Base-by-base conservation (phyloP, 2,797 vertebrate genomes). In the Coilia nasus region DNA sequence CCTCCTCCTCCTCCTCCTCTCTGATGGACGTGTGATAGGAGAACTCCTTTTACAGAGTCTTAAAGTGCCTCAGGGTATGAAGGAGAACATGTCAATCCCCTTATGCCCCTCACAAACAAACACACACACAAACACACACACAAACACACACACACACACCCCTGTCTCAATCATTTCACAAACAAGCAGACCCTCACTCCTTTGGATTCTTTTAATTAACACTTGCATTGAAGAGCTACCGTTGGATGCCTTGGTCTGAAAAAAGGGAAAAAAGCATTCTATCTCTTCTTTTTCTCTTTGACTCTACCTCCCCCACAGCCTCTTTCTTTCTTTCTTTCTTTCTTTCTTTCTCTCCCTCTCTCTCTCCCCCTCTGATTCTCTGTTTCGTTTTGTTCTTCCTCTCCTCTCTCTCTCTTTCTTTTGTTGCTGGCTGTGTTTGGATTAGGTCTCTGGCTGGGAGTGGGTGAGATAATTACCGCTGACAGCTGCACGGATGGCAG, bases 381-480 rank as follows among this genome's bases (percentile, higher is more conserved):
- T 46, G 91, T 93, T 93, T 93, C 90, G 88, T 91, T 92, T 92
- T 93, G 78, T 83, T n/a, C 87, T 25, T 17, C 14, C 28, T 19
- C 56, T 81, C 83, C 62, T 67, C 88, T 90, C 89, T 64, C 91
- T 91, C 81, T 85, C 83, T 87, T 86, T 93, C 92, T 92, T 92
- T 91, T 90, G 88, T 88, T 90, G 90, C 90, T 88, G 89, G 92
- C 92, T 93, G 90, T 94, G 94, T 96, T 95, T 95, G 93, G 94
- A 94, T 94, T 95, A 92, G 92, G 89, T 93, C 91, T 93, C 92
- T 94, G 93, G 92, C 94, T 93, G 92, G 91, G 96, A 97, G 95
- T 96, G 31, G 35, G 95, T 97, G 97, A 98, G 97, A 98, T 99
- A 98, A 99, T 99, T 97, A 96, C 96, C 96, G 94, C 95, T 97